Evolutionary conservation across 2,113 vertebrate genomes (phyloP).

Genomic region (Bujurquina vittata): DNA sequence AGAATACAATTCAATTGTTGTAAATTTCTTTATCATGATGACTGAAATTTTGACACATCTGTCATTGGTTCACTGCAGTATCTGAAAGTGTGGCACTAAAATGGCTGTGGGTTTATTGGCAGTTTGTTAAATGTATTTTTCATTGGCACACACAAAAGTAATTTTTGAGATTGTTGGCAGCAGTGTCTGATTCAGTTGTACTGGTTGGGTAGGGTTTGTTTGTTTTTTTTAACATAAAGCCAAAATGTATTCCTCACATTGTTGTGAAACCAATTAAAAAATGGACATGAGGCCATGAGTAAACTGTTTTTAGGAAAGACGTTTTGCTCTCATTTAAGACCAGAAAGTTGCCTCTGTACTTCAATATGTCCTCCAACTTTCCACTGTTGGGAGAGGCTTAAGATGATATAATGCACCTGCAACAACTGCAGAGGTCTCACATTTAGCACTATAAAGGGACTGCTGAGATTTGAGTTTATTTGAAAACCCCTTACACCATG

Average conservation of each 20-base stretch:
- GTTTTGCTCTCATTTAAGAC: background rate
- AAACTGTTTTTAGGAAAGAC: background rate
- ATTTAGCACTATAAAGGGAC: background rate
- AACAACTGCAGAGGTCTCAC: background rate
- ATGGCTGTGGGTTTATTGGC: background rate
- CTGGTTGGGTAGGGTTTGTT: background rate
- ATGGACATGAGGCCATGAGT: too few relatives aligned
- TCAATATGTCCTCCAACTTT: background rate
- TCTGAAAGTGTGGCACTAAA: background rate
- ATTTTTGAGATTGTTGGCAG: background rate
- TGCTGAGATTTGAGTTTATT: background rate
- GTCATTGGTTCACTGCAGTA: background rate
- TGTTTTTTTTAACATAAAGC: background rate
- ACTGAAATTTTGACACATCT: background rate
- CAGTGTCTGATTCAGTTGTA: background rate
- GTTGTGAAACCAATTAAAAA: background rate
- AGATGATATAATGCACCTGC: background rate
- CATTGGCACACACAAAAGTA: background rate
- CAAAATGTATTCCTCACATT: background rate
- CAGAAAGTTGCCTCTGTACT: background rate
- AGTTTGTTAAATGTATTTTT: constrained; percentile 1
- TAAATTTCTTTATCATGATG: background rate
- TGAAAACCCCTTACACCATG: background rate
- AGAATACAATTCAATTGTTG: background rate
- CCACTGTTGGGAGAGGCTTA: background rate